Conservation (phyloP, 92 coral and sea anemone genomes). For the Montipora capitata region DNA sequence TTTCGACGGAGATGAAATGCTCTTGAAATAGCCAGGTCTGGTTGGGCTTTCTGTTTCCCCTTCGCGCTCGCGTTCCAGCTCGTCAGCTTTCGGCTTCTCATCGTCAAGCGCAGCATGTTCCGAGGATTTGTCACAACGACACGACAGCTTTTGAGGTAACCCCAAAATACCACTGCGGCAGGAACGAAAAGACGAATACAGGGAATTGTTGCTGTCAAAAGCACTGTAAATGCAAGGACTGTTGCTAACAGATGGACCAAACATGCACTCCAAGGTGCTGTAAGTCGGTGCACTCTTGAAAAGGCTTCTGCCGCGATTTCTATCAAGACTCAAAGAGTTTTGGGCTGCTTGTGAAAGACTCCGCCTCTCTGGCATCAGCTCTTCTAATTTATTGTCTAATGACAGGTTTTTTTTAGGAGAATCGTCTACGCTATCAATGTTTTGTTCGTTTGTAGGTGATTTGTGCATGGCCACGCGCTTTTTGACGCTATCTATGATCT, state of each 20-base stretch:
- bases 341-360: constrained; percentile 81
- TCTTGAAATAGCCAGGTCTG: constrained; percentile 47
- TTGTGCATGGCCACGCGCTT: constrained; percentile 68
- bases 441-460: neutral
- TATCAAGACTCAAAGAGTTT: constrained; percentile 79
- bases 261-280: constrained; percentile 80
- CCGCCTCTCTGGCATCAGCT: constrained; percentile 75
- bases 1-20: constrained; percentile 66
- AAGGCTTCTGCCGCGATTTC: constrained; percentile 55
- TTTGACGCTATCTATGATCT: constrained; percentile 86
- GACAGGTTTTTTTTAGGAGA: constrained; percentile 21
- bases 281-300: constrained; percentile 71
- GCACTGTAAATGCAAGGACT: neutral
- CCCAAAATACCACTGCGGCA: constrained; percentile 9
- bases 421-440: constrained; percentile 21
- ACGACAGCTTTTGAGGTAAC: neutral
- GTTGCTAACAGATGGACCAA: constrained; percentile 57
- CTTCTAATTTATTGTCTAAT: constrained; percentile 77
- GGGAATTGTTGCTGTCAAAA: constrained; percentile 23
- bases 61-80: neutral
- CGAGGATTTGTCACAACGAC: constrained; percentile 17
- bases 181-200: constrained; percentile 45
- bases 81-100: neutral
- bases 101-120: constrained; percentile 36
- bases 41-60: constrained; percentile 10